These are phyloP conservation scores for Leptopilina drosophilae DNA, from an alignment of 2,888 invertebrate species.

Conservation along the genomic window DNA sequence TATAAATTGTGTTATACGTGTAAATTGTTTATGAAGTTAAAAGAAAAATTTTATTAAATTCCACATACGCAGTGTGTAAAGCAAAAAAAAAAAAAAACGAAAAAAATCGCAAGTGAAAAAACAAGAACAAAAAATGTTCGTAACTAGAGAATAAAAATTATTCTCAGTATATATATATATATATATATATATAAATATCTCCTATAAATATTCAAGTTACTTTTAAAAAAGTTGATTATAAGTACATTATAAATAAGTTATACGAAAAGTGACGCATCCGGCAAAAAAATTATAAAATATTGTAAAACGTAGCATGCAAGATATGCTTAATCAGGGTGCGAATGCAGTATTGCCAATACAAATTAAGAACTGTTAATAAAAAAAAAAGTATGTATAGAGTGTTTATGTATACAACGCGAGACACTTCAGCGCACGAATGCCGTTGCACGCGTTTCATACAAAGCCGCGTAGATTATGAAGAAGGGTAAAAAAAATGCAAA, in stretches of 20 bases:
- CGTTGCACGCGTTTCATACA: slow-evolving; percentile 50
- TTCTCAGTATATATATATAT: slow-evolving; percentile 48
- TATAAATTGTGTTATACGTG: slow-evolving; percentile 73
- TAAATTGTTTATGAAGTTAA: slow-evolving; percentile 73
- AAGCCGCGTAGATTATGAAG: slow-evolving; percentile 42
- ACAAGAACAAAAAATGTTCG: slow-evolving; percentile 18
- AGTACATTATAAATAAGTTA: slow-evolving; percentile 3
- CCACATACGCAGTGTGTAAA: slow-evolving; percentile 34
- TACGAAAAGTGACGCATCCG: slow-evolving; percentile 28
- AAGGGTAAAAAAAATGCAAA: slow-evolving; percentile 5
- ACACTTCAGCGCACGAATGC: slow-evolving; percentile 53
- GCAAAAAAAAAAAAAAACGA: slow-evolving; percentile 50
- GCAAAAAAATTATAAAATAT: slow-evolving; percentile 29
- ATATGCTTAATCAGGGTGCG: slow-evolving; percentile 61
- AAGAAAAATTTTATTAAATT: slow-evolving; percentile 68
- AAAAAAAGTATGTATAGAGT: slow-evolving; percentile 44
- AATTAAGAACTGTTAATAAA: slow-evolving; percentile 48
- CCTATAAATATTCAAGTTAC: slow-evolving; percentile 38
- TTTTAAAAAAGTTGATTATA: slow-evolving; percentile 11
- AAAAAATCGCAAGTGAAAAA: not conserved
- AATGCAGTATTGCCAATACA: slow-evolving; percentile 61
- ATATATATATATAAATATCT: slow-evolving; percentile 40
- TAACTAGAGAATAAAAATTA: slow-evolving; percentile 38
- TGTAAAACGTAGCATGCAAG: slow-evolving; percentile 48
- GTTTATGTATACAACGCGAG: slow-evolving; percentile 41